phyloP scores from a whole-genome alignment of 2,113 vertebrate species.

The Leucoraja erinaceus region DNA sequence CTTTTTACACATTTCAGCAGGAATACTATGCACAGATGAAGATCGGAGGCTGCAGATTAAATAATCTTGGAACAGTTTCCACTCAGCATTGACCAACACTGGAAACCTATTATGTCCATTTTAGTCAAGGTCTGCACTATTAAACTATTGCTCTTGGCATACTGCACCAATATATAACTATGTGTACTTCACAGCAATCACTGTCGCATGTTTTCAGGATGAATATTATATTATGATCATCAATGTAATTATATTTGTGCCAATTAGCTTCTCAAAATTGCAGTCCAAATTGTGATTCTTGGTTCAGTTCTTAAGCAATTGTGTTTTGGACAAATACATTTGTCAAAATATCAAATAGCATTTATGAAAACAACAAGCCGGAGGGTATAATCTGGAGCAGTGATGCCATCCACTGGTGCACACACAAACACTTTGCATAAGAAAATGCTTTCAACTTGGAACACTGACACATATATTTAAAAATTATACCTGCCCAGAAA shows the following conservation, averaged over 20 bases:
- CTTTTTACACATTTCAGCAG: neutral
- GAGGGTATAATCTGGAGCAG: neutral
- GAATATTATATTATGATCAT: neutral
- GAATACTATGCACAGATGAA: neutral
- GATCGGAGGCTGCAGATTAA: neutral
- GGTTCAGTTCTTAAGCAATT: neutral
- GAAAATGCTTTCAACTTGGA: neutral
- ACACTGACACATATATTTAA: neutral
- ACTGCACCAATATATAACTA: neutral
- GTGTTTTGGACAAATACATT: neutral
- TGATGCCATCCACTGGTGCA: neutral
- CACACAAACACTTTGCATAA: neutral
- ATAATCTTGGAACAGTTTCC: neutral
- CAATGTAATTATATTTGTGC: neutral
- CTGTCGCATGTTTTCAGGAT: neutral
- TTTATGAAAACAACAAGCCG: neutral
- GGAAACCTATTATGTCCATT: neutral
- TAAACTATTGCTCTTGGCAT: neutral
- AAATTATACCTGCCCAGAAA: neutral
- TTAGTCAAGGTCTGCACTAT: neutral
- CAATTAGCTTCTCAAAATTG: slow-evolving; percentile 5
- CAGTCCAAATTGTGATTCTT: neutral
- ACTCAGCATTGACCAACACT: neutral
- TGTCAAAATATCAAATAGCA: neutral
- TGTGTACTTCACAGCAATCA: neutral